Percentiles rank a stretch among this genome's conserved stretches.
Evolutionary conservation across 2,888 invertebrate genomes (phyloP).

Genomic region (Odontocerum albicorne): DNA sequence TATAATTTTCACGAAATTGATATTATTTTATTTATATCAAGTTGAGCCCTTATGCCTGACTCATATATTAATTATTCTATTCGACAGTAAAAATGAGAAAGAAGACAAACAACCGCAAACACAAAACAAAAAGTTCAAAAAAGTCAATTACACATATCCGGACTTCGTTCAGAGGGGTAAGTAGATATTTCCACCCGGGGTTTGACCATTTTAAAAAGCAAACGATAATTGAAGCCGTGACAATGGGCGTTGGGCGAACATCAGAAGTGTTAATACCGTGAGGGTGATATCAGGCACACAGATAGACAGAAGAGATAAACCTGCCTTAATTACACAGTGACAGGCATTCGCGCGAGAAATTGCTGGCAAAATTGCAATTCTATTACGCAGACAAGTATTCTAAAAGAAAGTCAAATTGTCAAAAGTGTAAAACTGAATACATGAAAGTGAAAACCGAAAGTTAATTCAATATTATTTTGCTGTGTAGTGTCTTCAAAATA

Average conservation of each 20-base stretch:
- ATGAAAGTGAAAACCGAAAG: no score
- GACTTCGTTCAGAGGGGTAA: constrained; percentile 3
- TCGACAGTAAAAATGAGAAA: neutral
- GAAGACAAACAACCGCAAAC: neutral
- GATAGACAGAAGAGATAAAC: constrained; percentile 35
- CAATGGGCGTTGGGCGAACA: constrained; percentile 27
- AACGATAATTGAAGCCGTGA: constrained; percentile 34
- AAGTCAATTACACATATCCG: constrained; percentile 31
- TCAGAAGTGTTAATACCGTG: constrained; percentile 29
- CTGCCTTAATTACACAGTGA: constrained; percentile 37
- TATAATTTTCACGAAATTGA: no score
- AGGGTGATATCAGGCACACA: constrained; percentile 21
- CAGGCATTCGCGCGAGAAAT: constrained; percentile 35
- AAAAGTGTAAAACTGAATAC: no score
- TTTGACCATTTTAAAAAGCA: constrained; percentile 31
- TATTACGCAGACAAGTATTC: neutral
- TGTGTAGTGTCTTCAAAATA: no score
- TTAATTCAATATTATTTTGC: no score
- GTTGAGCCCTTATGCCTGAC: no score
- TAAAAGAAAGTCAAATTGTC: no score
- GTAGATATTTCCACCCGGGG: neutral
- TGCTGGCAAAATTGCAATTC: constrained; percentile 19
- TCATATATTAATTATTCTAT: no score
- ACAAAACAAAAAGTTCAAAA: constrained; percentile 10
- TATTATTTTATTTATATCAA: no score